A percentile compares a stretch with the other conserved stretches of the same genome.
phyloP scores from a whole-genome alignment of 2,113 vertebrate species.

The Sterrhoptilus dennistouni region DNA sequence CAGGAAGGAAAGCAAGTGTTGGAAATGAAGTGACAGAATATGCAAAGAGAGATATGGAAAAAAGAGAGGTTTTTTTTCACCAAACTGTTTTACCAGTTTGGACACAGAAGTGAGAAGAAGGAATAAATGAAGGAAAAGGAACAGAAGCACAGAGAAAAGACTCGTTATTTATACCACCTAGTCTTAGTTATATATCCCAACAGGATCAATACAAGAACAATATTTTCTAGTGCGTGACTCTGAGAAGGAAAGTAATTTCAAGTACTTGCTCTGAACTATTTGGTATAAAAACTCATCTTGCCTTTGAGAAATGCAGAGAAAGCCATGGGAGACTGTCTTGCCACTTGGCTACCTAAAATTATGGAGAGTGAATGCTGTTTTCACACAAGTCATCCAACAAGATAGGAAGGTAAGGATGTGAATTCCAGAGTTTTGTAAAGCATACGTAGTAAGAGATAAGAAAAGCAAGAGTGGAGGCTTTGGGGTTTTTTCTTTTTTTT shows the following conservation, averaged over 20 bases:
- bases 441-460: background rate
- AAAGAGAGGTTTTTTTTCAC: background rate
- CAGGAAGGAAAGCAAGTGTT: background rate
- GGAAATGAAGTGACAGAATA: background rate
- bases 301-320: fast-evolving
- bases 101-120: background rate
- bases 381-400: background rate
- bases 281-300: background rate
- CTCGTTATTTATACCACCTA: background rate
- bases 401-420: background rate
- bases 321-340: background rate
- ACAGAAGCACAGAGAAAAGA: background rate
- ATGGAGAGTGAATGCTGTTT: background rate
- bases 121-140: background rate
- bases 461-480: background rate
- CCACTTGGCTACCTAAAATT: background rate
- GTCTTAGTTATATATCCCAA: background rate
- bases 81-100: background rate
- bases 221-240: background rate
- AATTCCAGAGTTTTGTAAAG: background rate
- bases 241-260: background rate
- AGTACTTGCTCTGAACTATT: background rate
- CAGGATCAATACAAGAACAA: background rate
- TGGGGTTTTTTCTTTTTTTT: background rate
- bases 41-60: background rate